A percentile compares a stretch with the other conserved stretches of the same genome.
Evolutionary conservation across 2,888 invertebrate species (phyloP).

Genomic region (Agrotis puta): DNA sequence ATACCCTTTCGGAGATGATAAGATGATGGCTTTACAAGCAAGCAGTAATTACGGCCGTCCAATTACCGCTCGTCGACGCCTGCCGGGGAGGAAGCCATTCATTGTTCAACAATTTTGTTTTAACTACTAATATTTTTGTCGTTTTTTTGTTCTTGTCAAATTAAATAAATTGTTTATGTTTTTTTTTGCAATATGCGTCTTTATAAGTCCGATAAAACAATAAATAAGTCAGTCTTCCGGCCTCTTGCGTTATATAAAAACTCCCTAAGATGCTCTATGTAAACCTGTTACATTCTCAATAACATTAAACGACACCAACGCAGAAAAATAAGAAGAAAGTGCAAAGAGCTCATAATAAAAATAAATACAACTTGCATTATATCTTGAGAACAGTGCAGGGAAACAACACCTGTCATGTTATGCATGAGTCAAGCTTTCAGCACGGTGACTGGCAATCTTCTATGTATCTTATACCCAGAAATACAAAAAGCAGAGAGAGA

Average conservation of each 20-base stretch:
- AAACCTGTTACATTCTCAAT: neutral
- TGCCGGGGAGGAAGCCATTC: slow-evolving; percentile 73
- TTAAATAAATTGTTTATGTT: slow-evolving; percentile 47
- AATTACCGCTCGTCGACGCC: slow-evolving; percentile 82
- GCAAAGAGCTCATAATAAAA: slow-evolving; percentile 2
- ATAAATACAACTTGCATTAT: slow-evolving; percentile 23
- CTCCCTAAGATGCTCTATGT: neutral
- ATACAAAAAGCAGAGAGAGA: neutral
- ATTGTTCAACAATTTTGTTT: slow-evolving; percentile 77
- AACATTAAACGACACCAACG: neutral
- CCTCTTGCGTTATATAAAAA: neutral
- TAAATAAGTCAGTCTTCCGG: neutral
- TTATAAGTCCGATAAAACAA: neutral
- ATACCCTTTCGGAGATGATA: slow-evolving; percentile 89
- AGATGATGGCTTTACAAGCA: slow-evolving; percentile 90
- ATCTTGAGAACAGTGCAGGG: slow-evolving; percentile 22
- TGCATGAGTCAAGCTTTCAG: slow-evolving; percentile 33
- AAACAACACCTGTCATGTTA: slow-evolving; percentile 27
- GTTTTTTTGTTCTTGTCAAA: slow-evolving; percentile 51
- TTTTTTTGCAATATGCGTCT: neutral
- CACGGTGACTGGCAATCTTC: slow-evolving; percentile 26
- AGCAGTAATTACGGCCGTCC: slow-evolving; percentile 88
- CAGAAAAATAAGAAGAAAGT: neutral
- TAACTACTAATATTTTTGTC: slow-evolving; percentile 67
- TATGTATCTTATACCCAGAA: neutral